A percentile compares a stretch with the other conserved stretches of the same genome.
Evolutionary conservation across 23 tunicate species (phyloP).

Genomic region (Oikopleura dioica): DNA sequence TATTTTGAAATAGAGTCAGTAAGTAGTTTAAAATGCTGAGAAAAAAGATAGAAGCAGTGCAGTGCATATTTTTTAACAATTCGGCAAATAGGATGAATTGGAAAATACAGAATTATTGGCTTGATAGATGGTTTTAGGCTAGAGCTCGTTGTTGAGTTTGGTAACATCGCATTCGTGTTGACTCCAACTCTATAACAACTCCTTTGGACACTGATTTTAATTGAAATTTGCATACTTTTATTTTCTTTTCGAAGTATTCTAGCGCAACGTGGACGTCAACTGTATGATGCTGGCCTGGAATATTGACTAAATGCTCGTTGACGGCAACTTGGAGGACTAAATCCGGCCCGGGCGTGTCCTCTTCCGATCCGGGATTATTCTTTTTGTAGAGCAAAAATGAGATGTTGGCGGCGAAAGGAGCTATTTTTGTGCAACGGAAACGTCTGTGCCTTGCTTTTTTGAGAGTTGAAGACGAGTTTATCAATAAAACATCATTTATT

Average conservation of each 20-base stretch:
- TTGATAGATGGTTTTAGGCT: too few species aligned
- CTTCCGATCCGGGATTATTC: background rate
- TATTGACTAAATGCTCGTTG: constrained; percentile 3
- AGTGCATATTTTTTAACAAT: too few species aligned
- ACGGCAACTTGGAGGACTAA: background rate
- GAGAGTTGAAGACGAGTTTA: too few species aligned
- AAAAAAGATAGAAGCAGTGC: too few species aligned
- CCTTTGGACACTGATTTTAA: background rate
- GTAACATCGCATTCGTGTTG: background rate
- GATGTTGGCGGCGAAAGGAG: constrained; percentile 10
- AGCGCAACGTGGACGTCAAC: background rate
- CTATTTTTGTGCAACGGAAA: background rate
- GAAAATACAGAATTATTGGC: too few species aligned
- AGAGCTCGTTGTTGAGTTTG: too few species aligned
- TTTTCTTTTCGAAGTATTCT: background rate
- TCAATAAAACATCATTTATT: too few species aligned
- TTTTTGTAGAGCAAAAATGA: background rate
- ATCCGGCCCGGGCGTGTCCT: background rate
- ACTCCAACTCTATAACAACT: background rate
- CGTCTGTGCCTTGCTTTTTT: background rate
- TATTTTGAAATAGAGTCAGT: too few species aligned
- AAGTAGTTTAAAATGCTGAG: too few species aligned
- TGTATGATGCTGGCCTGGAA: constrained; percentile 8
- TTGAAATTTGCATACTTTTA: background rate
- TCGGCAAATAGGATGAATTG: too few species aligned